Percentiles rank a stretch among this genome's conserved stretches.
These are phyloP conservation scores for Mus pahari DNA, from an alignment of 2,113 vertebrate species.

Conservation along the genomic window DNA sequence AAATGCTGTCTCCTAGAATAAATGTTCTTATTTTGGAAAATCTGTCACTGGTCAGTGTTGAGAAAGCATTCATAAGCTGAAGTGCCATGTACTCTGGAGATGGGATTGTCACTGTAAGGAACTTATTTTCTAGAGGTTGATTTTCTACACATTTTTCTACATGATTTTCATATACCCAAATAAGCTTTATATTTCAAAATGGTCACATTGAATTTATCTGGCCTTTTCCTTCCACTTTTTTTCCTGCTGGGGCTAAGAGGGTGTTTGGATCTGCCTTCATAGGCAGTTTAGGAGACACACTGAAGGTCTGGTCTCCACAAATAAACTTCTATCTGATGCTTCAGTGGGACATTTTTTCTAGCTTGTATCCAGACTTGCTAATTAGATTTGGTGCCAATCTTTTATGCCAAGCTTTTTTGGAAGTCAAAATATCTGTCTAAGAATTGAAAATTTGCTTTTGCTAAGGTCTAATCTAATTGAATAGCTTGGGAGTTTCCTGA, in stretches of 20 bases:
- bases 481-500: background rate
- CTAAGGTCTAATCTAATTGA: conserved; percentile 18
- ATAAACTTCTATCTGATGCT: conserved; percentile 17
- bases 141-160: background rate
- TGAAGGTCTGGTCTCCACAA: background rate
- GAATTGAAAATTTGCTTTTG: background rate
- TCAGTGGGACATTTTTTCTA: background rate
- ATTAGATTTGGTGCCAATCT: conserved; percentile 4
- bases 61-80: background rate
- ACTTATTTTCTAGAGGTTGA: background rate
- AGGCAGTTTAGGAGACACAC: background rate
- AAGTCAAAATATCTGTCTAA: background rate
- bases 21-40: background rate
- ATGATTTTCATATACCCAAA: conserved; percentile 47
- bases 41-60: background rate
- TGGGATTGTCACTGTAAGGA: background rate
- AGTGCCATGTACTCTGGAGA: background rate
- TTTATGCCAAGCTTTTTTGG: background rate
- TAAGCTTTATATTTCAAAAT: conserved; percentile 8
- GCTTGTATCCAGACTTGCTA: background rate
- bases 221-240: background rate
- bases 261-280: background rate
- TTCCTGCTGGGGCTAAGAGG: background rate
- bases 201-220: background rate
- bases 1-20: background rate